Evolutionary conservation across 1,140 invertebrate genomes (phyloP), one percentile per base, ranked within the genome.

Genomic region (Sycobia sp.): DNA sequence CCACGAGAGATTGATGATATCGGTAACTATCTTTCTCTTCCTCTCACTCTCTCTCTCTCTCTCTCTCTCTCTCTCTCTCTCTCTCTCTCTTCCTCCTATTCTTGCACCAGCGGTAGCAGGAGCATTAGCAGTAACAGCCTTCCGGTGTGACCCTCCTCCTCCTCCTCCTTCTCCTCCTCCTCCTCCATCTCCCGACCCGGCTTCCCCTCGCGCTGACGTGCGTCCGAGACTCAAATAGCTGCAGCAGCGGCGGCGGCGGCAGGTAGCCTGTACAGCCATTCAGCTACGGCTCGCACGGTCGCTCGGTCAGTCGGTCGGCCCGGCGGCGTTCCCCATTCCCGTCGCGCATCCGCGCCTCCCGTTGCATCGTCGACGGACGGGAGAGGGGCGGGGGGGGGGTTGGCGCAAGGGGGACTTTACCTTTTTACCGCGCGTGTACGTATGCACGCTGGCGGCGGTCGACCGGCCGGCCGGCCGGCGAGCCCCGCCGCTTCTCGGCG

Each of bases 251-350:
- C n/a, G n/a, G n/a, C n/a, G n/a, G n/a, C n/a, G n/a, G n/a, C n/a
- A n/a, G n/a, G n/a, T n/a, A n/a, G n/a, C n/a, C n/a, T n/a, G n/a
- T n/a, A n/a, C n/a, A n/a, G n/a, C n/a, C n/a, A n/a, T n/a, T n/a
- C n/a, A n/a, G n/a, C n/a, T n/a, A n/a, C n/a, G 34, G 29, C 34
- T 57, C 54, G 55, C 46, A 61, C 70, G 70, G 71, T 71, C 71
- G 70, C 71, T 74, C 69, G 71, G 68, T 73, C 73, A 70, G 73
- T 74, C 70, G 71, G 73, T 74, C 71, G 73, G 47, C 53, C 69
- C 69, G 60, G 61, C 64, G 58, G 66, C 71, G 66, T 62, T 67
- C 67, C 64, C 62, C 59, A 66, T 68, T 68, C 44, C 18, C 38
- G 27, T 11, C 20, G 39, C 29, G 41, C 46, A 22, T 11, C 14